These are phyloP conservation scores for Dione vanillae DNA, from an alignment of 2,888 invertebrate species.

Conservation along the genomic window DNA sequence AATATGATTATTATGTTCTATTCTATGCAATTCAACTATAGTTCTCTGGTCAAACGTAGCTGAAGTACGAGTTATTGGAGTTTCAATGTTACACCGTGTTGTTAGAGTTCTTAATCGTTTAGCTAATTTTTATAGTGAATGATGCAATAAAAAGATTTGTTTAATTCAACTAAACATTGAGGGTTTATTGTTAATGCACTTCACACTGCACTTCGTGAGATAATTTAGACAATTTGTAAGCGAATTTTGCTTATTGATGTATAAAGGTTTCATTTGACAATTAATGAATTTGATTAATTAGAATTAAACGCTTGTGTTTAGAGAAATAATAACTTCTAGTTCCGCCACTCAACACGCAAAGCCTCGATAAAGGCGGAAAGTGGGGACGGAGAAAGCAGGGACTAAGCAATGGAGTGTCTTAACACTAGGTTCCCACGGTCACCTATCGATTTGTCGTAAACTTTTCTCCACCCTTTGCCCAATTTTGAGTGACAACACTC, in stretches of 20 bases:
- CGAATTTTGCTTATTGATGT: not conserved
- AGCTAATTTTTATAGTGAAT: constrained; percentile 28
- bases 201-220: constrained; percentile 45
- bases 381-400: too few relatives aligned
- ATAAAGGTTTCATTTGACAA: too few relatives aligned
- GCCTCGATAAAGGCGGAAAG: too few relatives aligned
- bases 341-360: too few relatives aligned
- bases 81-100: constrained; percentile 22
- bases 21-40: not conserved
- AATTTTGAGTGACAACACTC: too few relatives aligned
- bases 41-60: not conserved
- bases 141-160: constrained; percentile 47
- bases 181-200: constrained; percentile 40
- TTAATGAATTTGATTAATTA: too few relatives aligned
- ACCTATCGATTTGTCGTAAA: too few relatives aligned
- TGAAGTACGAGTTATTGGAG: not conserved
- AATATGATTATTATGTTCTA: not conserved
- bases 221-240: constrained; percentile 23
- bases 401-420: too few relatives aligned
- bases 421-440: too few relatives aligned
- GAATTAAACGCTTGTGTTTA: too few relatives aligned
- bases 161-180: constrained; percentile 44
- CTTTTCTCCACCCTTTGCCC: too few relatives aligned
- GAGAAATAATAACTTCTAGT: too few relatives aligned
- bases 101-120: constrained; percentile 19